Evolutionary conservation across 2,113 vertebrate genomes (phyloP).

Genomic region (Quiscalus mexicanus): DNA sequence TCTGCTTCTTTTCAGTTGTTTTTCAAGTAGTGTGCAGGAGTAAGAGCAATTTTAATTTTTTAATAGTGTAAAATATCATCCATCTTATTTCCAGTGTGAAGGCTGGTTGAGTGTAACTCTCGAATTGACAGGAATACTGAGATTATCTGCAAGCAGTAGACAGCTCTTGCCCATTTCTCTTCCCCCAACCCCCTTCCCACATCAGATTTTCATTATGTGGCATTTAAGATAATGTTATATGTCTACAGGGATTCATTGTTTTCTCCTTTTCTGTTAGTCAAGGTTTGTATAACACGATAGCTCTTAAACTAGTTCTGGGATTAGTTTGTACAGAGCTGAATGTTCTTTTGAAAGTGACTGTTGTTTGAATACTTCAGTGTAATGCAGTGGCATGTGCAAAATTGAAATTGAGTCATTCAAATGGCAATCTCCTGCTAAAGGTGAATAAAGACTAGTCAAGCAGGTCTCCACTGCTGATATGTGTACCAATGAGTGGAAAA

Average conservation of each 20-base stretch:
- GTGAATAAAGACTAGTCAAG: not conserved
- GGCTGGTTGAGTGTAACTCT: not conserved
- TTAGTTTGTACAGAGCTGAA: not conserved
- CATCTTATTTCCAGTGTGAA: not conserved
- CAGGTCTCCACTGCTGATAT: not conserved
- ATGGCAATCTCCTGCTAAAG: not conserved
- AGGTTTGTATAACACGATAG: not conserved
- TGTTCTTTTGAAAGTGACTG: not conserved
- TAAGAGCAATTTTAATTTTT: not conserved
- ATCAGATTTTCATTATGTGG: not conserved
- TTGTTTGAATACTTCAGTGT: not conserved
- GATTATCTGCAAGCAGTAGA: not conserved
- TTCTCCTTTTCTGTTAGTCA: not conserved
- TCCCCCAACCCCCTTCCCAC: fast-evolving
- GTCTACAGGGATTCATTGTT: not conserved
- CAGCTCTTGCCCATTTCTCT: not conserved
- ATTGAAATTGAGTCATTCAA: not conserved
- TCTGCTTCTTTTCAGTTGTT: not conserved
- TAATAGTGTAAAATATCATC: not conserved
- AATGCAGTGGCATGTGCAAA: not conserved
- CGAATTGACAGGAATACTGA: not conserved
- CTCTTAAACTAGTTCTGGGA: not conserved
- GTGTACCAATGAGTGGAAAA: not conserved
- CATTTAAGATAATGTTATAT: not conserved
- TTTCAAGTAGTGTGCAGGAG: not conserved